Conservation (phyloP, 2,888 invertebrate genomes). For the Mongoloraphidia duomilia region DNA sequence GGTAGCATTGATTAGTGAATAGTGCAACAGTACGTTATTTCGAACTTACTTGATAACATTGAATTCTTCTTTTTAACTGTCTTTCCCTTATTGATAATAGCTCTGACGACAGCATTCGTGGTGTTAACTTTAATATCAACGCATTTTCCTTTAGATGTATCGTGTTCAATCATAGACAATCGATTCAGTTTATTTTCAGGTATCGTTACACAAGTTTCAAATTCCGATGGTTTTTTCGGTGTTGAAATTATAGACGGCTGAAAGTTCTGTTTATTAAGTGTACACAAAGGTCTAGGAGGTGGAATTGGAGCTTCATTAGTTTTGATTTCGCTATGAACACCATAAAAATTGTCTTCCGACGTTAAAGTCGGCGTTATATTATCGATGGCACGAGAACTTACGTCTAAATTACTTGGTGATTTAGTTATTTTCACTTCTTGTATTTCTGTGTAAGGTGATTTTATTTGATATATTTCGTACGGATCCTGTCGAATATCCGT, state of each 20-base stretch:
- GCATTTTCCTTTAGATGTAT: too few species aligned
- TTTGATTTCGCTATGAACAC: background rate
- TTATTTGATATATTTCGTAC: background rate
- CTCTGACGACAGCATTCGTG: constrained; percentile 35
- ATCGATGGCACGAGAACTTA: constrained; percentile 18
- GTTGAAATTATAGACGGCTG: too few species aligned
- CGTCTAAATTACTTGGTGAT: background rate
- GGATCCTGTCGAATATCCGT: too few species aligned
- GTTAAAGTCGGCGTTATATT: constrained; percentile 23
- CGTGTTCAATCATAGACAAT: too few species aligned
- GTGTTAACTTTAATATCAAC: constrained; percentile 30
- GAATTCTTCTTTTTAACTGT: constrained; percentile 61
- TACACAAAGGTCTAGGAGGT: constrained; percentile 21
- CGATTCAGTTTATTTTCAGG: too few species aligned
- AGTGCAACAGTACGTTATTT: background rate
- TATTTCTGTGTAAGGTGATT: background rate
- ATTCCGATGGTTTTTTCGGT: too few species aligned
- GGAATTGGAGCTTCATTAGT: constrained; percentile 20
- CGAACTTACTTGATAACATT: constrained; percentile 51
- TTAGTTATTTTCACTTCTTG: background rate
- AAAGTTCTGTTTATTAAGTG: constrained; percentile 10
- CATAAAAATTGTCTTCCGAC: constrained; percentile 10
- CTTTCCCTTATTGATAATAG: constrained; percentile 42
- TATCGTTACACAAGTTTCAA: too few species aligned
- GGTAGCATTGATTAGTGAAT: too few species aligned